A percentile compares a stretch with the other conserved stretches of the same genome.
phyloP scores from a whole-genome alignment of 2,113 vertebrate species.

The Gorilla gorilla region DNA sequence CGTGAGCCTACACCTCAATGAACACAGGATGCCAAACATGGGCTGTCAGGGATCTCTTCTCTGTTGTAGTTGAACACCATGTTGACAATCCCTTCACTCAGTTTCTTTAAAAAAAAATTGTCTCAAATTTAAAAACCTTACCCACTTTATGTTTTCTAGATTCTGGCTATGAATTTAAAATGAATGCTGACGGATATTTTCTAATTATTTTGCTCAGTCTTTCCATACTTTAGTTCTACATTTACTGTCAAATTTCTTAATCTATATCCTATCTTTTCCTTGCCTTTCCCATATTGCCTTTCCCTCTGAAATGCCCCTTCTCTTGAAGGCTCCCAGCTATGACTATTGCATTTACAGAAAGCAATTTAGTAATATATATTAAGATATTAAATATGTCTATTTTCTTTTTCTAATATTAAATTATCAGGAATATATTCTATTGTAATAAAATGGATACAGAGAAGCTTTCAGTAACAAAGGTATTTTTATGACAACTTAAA shows the following conservation, averaged over 20 bases:
- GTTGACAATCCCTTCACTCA: not conserved
- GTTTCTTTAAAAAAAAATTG: not conserved
- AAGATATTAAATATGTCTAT: not conserved
- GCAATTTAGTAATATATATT: not conserved
- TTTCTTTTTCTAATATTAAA: not conserved
- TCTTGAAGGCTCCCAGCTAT: not conserved
- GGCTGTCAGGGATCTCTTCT: not conserved
- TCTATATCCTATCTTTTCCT: not conserved
- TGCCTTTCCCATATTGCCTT: not conserved
- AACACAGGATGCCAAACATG: not conserved
- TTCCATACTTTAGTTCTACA: not conserved
- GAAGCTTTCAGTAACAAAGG: not conserved
- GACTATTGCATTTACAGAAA: not conserved
- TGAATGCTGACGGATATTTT: not conserved
- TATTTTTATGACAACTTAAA: not conserved
- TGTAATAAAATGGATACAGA: not conserved
- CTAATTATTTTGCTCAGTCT: not conserved
- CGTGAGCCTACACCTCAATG: not conserved
- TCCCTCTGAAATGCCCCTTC: not conserved
- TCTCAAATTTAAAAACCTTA: not conserved
- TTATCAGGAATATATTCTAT: not conserved
- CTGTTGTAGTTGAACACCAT: not conserved
- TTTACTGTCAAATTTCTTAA: not conserved
- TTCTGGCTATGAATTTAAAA: not conserved
- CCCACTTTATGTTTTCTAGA: not conserved